Percentiles rank a stretch among this genome's conserved stretches.
Conservation (phyloP, 2,888 invertebrate genomes). For the Nipponacmea schrenckii region DNA sequence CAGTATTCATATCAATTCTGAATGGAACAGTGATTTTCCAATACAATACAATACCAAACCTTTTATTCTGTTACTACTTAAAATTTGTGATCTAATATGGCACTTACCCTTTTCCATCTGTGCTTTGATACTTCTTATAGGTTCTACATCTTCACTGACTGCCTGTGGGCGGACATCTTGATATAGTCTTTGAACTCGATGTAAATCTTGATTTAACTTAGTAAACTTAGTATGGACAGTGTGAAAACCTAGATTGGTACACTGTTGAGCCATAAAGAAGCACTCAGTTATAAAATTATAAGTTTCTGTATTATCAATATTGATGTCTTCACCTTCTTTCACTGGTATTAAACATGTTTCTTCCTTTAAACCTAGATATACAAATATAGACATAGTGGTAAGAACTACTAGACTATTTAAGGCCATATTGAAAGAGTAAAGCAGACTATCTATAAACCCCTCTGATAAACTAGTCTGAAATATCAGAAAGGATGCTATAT, state of each 20-base stretch:
- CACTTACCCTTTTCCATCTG: conserved; percentile 62
- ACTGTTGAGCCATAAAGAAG: conserved; percentile 89
- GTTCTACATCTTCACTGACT: conserved; percentile 71
- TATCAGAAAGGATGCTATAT: not conserved
- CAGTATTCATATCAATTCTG: too few species aligned
- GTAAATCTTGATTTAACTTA: conserved; percentile 75
- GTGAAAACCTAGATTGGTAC: conserved; percentile 79
- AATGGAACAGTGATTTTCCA: too few species aligned
- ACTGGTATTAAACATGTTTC: conserved; percentile 85
- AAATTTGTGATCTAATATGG: too few species aligned
- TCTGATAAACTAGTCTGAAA: too few species aligned
- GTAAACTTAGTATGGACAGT: conserved; percentile 70
- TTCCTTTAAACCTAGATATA: conserved; percentile 60
- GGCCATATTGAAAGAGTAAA: not conserved
- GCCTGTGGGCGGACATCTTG: conserved; percentile 75
- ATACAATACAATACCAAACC: too few species aligned
- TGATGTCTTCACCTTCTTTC: conserved; percentile 51
- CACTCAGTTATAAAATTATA: conserved; percentile 84
- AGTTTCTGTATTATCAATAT: conserved; percentile 31
- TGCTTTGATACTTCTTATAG: conserved; percentile 62
- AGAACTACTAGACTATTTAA: not conserved
- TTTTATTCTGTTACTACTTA: too few species aligned
- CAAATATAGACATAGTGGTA: not conserved
- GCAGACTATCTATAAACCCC: not conserved
- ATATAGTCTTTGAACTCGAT: conserved; percentile 80